Percentiles rank a stretch among this genome's conserved stretches.
phyloP scores from a whole-genome alignment of 2,888 invertebrate genomes.

The Drosophila emarginata region DNA sequence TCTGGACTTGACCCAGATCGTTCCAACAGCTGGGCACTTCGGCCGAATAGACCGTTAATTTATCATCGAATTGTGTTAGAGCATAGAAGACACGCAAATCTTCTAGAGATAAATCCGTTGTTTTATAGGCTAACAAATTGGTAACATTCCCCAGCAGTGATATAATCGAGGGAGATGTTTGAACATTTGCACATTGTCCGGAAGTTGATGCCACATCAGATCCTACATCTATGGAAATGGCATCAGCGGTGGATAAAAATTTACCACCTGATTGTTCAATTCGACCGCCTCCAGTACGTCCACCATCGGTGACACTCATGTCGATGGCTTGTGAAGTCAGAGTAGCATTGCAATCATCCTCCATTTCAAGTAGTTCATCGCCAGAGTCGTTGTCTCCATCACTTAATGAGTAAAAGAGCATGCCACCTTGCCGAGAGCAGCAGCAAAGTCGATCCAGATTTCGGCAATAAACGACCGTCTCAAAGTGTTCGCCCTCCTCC shows the following conservation, averaged over 20 bases:
- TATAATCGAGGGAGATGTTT: constrained; percentile 70
- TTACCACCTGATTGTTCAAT: constrained; percentile 19
- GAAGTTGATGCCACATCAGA: constrained; percentile 37
- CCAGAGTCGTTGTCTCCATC: constrained; percentile 88
- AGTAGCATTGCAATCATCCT: constrained; percentile 84
- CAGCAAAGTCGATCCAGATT: constrained; percentile 94
- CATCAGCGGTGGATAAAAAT: constrained; percentile 25
- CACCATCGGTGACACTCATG: constrained; percentile 75
- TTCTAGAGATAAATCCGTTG: constrained; percentile 83
- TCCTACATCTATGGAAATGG: constrained; percentile 47
- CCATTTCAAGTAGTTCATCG: constrained; percentile 87
- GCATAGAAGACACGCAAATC: constrained; percentile 88
- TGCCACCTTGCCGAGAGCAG: constrained; percentile 90
- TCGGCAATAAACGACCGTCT: constrained; percentile 92
- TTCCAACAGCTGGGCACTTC: constrained; percentile 97
- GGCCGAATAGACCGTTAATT: constrained; percentile 87
- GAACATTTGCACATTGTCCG: constrained; percentile 49
- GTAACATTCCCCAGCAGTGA: constrained; percentile 57
- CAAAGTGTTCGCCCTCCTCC: constrained; percentile 88
- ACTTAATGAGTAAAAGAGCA: constrained; percentile 91
- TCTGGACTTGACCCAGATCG: constrained; percentile 94
- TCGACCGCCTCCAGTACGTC: constrained; percentile 25
- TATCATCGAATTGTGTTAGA: constrained; percentile 89
- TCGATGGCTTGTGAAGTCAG: constrained; percentile 62
- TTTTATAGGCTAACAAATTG: constrained; percentile 85